Conservation (phyloP, 92 coral and sea anemone genomes). For the Zoanthus solanderi region DNA sequence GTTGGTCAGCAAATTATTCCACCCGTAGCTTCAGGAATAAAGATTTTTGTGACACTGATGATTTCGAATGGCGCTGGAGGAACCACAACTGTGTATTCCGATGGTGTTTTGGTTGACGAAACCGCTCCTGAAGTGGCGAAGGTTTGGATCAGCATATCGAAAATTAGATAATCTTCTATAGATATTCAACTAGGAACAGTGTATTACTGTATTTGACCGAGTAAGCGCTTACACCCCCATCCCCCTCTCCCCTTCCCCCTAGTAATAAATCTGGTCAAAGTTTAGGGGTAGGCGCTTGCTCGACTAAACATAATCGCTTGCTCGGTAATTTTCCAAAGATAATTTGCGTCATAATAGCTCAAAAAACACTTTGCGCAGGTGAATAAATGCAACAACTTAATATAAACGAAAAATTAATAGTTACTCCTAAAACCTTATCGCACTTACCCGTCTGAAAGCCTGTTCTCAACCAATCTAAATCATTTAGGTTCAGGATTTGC, state of each 20-base stretch:
- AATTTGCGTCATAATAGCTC: too few relatives aligned
- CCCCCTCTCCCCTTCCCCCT: too few relatives aligned
- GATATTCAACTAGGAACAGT: not conserved
- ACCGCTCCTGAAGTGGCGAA: conserved; percentile 78
- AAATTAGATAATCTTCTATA: not conserved
- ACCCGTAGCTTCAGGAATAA: conserved; percentile 75
- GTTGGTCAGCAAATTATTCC: conserved; percentile 80
- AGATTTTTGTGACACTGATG: conserved; percentile 77
- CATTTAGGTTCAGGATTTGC: conserved; percentile 76
- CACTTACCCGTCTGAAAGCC: not conserved
- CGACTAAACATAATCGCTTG: too few relatives aligned
- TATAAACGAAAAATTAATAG: too few relatives aligned
- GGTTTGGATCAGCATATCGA: conserved; percentile 54
- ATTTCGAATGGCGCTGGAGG: conserved; percentile 87
- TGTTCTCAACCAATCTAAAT: not conserved
- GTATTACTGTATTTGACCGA: not conserved
- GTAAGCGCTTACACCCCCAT: too few relatives aligned
- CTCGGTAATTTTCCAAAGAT: too few relatives aligned
- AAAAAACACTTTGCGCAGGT: too few relatives aligned
- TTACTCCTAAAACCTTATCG: too few relatives aligned
- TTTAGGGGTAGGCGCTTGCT: too few relatives aligned
- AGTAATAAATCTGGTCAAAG: too few relatives aligned
- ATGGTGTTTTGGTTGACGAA: conserved; percentile 85
- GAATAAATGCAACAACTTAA: too few relatives aligned
- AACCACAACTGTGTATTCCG: conserved; percentile 72